A percentile compares a stretch with the other conserved stretches of the same genome.
Conservation (phyloP, 2,888 invertebrate genomes). For the Chalcis sispes region DNA sequence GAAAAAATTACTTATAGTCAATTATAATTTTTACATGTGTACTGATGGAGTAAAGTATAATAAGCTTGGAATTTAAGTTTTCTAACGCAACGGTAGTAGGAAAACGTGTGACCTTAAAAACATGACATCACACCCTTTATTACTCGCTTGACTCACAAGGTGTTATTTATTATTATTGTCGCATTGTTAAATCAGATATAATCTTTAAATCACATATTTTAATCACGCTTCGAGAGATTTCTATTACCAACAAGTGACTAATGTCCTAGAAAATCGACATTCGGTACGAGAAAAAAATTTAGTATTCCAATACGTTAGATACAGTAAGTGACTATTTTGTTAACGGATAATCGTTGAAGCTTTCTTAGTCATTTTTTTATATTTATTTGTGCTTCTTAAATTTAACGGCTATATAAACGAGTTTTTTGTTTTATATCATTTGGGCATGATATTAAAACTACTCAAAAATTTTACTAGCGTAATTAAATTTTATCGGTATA, state of each 20-base stretch:
- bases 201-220: not conserved
- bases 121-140: no score
- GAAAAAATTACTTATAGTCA: no score
- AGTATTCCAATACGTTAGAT: no score
- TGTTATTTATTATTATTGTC: no score
- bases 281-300: not conserved
- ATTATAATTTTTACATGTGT: no score
- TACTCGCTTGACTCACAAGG: no score
- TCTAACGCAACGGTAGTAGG: no score
- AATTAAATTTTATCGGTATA: conserved; percentile 33
- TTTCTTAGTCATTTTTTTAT: no score
- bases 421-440: not conserved
- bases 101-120: no score
- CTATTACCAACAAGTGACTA: not conserved
- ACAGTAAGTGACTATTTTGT: no score
- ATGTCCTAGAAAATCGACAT: not conserved
- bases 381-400: not conserved
- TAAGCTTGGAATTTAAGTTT: no score
- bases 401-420: not conserved
- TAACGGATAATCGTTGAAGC: not conserved
- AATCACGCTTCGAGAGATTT: not conserved
- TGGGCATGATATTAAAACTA: not conserved
- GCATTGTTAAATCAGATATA: not conserved
- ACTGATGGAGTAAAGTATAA: no score
- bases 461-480: not conserved